Base-by-base conservation (phyloP, 2,888 invertebrate genomes). In the Dendrolimus houi region DNA sequence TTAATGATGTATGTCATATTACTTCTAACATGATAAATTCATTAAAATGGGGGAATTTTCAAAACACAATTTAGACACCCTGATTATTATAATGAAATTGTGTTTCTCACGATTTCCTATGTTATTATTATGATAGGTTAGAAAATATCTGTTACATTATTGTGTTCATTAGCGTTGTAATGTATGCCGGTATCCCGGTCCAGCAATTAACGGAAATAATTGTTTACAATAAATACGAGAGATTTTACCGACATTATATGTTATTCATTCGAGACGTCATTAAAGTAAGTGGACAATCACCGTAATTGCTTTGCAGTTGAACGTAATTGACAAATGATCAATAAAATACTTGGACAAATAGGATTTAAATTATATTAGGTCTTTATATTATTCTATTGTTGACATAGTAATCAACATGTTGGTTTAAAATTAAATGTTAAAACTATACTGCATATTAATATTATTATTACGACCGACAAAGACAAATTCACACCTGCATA, bases 141-240 rank as follows among this genome's bases (percentile, higher is more conserved):
- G 83, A 85, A 86, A 88, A 85, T 89, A 88, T 90, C 87, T 79
- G 75, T 90, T 87, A 83, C 89, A 75, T 85, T 77, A 74, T 75
- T 85, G 75, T 78, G 83, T 85, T 90, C 89, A 87, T 89, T 90
- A 89, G 79, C 79, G 74, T 61, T 74, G 84, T 79, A 87, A 88
- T 67, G 65, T 63, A 75, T 83, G 65, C 69, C 77, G 64, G 74
- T 71, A 71, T 73, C 74, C 73, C 70, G 77, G 72, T 68, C 73
- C 70, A 78, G 81, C 87, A 88, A 88, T 89, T 87, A 89, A 68
- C 79, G 76, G 73, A 81, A 86, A 84, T 89, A 85, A 87, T 88
- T 88, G 81, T 83, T 84, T 81, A 78, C 77, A 79, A 29, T 84
- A 85, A 81, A 80, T 84, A 85, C 75, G 67, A 68, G 69, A 68